Evolutionary conservation across 1,140 invertebrate species (phyloP).

Genomic region (Teleogryllus occipitalis): DNA sequence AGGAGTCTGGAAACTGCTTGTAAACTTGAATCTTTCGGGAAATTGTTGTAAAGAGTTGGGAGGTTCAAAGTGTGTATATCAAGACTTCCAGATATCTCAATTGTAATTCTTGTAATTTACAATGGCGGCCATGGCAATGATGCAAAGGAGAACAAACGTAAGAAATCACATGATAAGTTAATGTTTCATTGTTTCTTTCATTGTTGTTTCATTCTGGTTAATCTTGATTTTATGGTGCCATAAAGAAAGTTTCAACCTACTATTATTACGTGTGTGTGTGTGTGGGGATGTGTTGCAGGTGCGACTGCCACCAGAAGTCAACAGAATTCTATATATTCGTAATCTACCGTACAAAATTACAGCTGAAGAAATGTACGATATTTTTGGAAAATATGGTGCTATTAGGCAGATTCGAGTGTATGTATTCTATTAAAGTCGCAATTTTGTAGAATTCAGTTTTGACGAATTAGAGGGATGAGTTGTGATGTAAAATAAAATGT

Average conservation of each 20-base stretch:
- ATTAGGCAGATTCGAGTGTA: slow-evolving; percentile 97
- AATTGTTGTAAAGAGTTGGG: too few species aligned
- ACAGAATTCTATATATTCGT: slow-evolving; percentile 91
- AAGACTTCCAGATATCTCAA: too few species aligned
- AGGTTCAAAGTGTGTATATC: too few species aligned
- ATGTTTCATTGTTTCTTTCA: slow-evolving; percentile 16
- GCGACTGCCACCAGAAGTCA: slow-evolving; percentile 95
- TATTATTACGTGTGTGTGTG: slow-evolving; percentile 23
- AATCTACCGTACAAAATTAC: slow-evolving; percentile 99
- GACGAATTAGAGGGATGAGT: not conserved
- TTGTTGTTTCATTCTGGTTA: slow-evolving; percentile 15
- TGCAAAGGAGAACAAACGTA: slow-evolving; percentile 52
- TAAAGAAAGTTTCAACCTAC: slow-evolving; percentile 18
- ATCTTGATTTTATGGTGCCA: slow-evolving; percentile 17
- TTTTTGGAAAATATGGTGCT: slow-evolving; percentile 99
- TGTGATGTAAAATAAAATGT: not conserved
- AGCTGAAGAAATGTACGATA: slow-evolving; percentile 99
- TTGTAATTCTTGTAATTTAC: not conserved
- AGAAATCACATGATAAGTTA: slow-evolving; percentile 28
- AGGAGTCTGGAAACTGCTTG: too few species aligned
- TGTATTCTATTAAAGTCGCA: slow-evolving; percentile 40
- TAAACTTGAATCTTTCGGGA: too few species aligned
- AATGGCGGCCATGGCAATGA: slow-evolving; percentile 45
- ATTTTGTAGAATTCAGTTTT: slow-evolving; percentile 13
- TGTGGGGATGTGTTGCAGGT: slow-evolving; percentile 55